Evolutionary conservation across 2,113 vertebrate species (phyloP).

Genomic region (Podarcis cretensis): DNA sequence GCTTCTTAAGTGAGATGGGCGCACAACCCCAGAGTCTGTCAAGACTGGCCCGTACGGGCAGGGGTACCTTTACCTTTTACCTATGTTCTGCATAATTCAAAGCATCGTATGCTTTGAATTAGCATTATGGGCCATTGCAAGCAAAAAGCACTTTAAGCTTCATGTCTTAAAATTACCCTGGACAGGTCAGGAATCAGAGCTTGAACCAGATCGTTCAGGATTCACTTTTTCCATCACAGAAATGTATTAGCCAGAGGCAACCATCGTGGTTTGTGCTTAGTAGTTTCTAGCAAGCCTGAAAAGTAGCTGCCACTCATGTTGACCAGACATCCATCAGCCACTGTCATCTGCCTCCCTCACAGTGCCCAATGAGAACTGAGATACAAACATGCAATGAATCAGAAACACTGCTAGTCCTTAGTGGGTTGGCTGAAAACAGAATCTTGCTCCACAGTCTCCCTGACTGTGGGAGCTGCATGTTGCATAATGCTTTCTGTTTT

Average conservation of each 20-base stretch:
- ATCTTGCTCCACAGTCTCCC: not conserved
- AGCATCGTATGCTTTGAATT: not conserved
- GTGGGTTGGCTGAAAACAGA: not conserved
- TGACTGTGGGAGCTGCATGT: not conserved
- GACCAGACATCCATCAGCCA: not conserved
- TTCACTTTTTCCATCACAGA: not conserved
- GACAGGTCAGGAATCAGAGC: not conserved
- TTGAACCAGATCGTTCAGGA: not conserved
- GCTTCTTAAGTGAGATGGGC: no score
- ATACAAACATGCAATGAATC: not conserved
- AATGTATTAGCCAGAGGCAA: not conserved
- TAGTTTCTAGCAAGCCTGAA: not conserved
- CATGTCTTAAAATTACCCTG: not conserved
- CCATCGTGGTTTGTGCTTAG: not conserved
- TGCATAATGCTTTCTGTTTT: not conserved
- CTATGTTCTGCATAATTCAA: not conserved
- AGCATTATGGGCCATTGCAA: not conserved
- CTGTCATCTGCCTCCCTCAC: not conserved
- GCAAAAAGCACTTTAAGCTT: not conserved
- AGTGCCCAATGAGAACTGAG: not conserved
- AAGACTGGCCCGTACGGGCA: no score
- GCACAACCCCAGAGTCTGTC: no score
- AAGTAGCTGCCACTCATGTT: not conserved
- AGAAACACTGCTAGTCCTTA: not conserved
- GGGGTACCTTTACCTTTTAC: no score